Conservation (phyloP, 2,888 invertebrate genomes). For the Poecilobothrus nobilitatus region DNA sequence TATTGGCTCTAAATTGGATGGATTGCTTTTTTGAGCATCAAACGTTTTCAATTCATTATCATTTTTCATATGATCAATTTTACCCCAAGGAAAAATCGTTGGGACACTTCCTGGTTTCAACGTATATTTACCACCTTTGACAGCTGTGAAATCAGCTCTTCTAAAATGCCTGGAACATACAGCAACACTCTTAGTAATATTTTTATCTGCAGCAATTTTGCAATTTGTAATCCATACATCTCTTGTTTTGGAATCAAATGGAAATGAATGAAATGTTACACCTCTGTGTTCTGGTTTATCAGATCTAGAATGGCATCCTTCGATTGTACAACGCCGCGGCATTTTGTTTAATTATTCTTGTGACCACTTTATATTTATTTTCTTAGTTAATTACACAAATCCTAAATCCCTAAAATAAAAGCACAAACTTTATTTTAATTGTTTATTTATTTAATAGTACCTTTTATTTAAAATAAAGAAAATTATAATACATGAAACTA, state of each 20-base stretch:
- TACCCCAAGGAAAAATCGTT: slow-evolving; percentile 60
- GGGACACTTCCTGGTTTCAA: slow-evolving; percentile 63
- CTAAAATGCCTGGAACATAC: slow-evolving; percentile 71
- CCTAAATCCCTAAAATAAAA: too few species aligned
- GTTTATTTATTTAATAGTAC: too few species aligned
- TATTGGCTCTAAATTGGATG: slow-evolving; percentile 22
- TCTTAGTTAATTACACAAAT: too few species aligned
- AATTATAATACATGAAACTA: too few species aligned
- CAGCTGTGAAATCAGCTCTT: slow-evolving; percentile 61
- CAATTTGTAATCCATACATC: slow-evolving; percentile 60
- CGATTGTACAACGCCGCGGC: slow-evolving; percentile 41
- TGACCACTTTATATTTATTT: too few species aligned
- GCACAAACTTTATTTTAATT: too few species aligned
- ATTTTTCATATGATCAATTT: slow-evolving; percentile 32
- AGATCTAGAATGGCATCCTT: slow-evolving; percentile 38
- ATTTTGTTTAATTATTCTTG: slow-evolving; percentile 23
- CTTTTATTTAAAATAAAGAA: too few species aligned
- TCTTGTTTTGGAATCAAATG: slow-evolving; percentile 53
- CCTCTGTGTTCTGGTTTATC: slow-evolving; percentile 48
- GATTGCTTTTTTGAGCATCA: slow-evolving; percentile 23
- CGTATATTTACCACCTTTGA: slow-evolving; percentile 60
- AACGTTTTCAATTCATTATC: slow-evolving; percentile 27
- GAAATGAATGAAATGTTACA: slow-evolving; percentile 68
- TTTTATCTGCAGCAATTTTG: slow-evolving; percentile 47
- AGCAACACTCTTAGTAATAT: slow-evolving; percentile 51